Base-by-base conservation (phyloP, 2,888 invertebrate species). In the Cerastoderma edule region DNA sequence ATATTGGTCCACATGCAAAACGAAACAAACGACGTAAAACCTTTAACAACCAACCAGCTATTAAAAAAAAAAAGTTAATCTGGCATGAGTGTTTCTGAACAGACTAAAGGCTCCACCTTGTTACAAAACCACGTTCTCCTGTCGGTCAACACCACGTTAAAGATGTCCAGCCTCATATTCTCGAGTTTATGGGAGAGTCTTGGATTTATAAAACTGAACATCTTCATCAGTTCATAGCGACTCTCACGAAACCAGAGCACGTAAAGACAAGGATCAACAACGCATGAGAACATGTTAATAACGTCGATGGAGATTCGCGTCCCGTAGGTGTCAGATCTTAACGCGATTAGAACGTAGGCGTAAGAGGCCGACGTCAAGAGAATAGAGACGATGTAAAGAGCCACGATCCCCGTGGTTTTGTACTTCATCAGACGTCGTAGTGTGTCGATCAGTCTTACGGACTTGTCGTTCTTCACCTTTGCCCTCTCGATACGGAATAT, bases 391-490 rank as follows among this genome's bases (percentile, higher is more conserved):
- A 71, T 60, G 46, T 75, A 75, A 0, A 75, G 39, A 33, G 67
- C 67, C 39, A 75, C 75, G n/a, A 75, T 46, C 6, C 67, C 70
- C 13, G 75, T 75, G 8, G 70, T 48, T 39, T 63, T 67, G 28
- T 75, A 70, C 22, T 69, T 54, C 22, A 44, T 35, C 19, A 74
- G 39, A 10, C 27, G 13, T 28, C 16, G 32, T 50, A 65, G 19
- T 2, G 50, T 50, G 1, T 28, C 32, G 22, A 48, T 27, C 19
- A 54, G 3, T 13, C 28, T 27, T 60, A 30, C 13, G 1, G 64
- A 22, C 5, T 44, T 2, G 28, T 66, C 39, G 16, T 22, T 6
- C 3, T n/a, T 46, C 22, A 2, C 19, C 24, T 71, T 46, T 44
- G 22, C 24, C 60, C 53, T 70, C 8, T 70, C 44, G 24, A 75